Conservation (phyloP, 2,797 vertebrate genomes). For the Oryzias dopingdopingensis region DNA sequence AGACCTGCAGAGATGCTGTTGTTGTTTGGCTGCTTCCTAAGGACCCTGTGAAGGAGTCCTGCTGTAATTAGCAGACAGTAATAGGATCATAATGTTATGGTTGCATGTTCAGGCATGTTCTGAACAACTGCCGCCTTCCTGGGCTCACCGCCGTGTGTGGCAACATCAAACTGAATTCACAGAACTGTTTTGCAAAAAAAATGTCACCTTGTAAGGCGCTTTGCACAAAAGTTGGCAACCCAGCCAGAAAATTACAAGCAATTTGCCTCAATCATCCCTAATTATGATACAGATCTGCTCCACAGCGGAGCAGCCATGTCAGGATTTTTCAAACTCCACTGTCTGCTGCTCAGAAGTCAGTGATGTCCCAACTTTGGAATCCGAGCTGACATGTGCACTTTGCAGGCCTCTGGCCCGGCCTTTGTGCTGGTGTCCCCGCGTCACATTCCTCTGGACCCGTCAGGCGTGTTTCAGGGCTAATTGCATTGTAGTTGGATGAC, state of each 20-base stretch:
- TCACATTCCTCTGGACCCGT: constrained; percentile 63
- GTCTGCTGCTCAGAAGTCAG: constrained; percentile 38
- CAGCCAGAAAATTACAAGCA: constrained; percentile 68
- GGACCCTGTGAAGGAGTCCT: neutral
- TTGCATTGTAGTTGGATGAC: constrained; percentile 57
- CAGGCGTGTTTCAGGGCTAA: constrained; percentile 56
- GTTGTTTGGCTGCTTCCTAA: neutral
- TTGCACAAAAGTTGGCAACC: constrained; percentile 57
- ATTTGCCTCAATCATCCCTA: constrained; percentile 68
- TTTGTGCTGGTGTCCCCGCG: constrained; percentile 46
- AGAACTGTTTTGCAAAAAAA: neutral
- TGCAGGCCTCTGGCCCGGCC: constrained; percentile 56
- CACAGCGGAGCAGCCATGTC: constrained; percentile 58
- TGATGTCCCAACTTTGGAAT: constrained; percentile 76
- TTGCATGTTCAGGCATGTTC: constrained; percentile 11
- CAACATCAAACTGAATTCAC: too few species aligned
- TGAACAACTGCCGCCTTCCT: constrained; percentile 1
- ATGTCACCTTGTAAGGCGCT: constrained; percentile 48
- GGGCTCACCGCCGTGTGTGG: too few species aligned
- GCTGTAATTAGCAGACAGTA: neutral
- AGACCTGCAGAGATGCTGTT: too few species aligned
- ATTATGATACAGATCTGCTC: constrained; percentile 72
- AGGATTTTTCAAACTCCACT: constrained; percentile 49
- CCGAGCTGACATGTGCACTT: constrained; percentile 68
- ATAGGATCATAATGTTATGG: neutral